Conservation (phyloP, 2,797 vertebrate species). For the Pyrocephalus nanus region DNA sequence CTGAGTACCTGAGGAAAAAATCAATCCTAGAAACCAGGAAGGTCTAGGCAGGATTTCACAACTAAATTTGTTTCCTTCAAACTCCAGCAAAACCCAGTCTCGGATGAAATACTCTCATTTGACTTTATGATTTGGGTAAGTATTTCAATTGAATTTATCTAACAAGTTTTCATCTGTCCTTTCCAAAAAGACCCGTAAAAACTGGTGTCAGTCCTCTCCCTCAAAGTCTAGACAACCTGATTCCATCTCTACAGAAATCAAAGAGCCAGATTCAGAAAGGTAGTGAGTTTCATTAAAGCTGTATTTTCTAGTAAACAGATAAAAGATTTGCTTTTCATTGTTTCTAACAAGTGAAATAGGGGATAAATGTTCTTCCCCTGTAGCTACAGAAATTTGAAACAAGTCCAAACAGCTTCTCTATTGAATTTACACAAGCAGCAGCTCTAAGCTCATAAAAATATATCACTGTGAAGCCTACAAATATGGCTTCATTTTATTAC, state of each 20-base stretch:
- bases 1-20: neutral
- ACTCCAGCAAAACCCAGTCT: neutral
- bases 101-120: neutral
- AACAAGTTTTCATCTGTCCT: neutral
- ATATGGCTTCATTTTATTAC: constrained; percentile 59
- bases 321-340: constrained; percentile 60
- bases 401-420: constrained; percentile 60
- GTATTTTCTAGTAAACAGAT: constrained; percentile 52
- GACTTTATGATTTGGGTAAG: neutral
- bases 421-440: constrained; percentile 62
- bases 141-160: neutral
- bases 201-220: neutral
- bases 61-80: neutral
- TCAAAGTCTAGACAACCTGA: neutral
- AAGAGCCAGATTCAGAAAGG: neutral
- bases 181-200: neutral
- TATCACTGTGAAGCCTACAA: constrained; percentile 60
- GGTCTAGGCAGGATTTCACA: neutral
- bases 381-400: constrained; percentile 64
- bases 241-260: neutral
- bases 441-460: constrained; percentile 62
- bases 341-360: constrained; percentile 51
- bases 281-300: constrained; percentile 33
- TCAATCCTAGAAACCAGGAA: neutral
- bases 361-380: constrained; percentile 49